These are phyloP conservation scores for Entelurus aequoreus DNA, from an alignment of 2,113 vertebrate species.

Conservation along the genomic window DNA sequence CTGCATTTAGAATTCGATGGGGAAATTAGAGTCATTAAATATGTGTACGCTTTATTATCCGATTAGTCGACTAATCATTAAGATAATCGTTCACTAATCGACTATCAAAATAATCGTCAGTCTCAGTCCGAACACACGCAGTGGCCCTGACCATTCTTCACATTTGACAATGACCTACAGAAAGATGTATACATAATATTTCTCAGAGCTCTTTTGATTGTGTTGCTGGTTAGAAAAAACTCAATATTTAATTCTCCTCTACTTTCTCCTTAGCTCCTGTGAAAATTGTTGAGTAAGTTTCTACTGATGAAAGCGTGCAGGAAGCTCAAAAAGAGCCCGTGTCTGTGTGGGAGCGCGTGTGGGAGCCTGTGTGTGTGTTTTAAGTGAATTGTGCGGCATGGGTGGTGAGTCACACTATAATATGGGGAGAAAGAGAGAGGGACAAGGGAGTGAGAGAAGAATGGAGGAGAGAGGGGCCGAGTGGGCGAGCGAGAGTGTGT, in stretches of 20 bases:
- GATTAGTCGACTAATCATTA: no score
- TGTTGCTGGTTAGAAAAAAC: neutral
- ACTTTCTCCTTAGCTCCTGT: conserved; percentile 5
- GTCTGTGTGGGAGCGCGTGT: conserved; percentile 17
- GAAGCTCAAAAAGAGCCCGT: neutral
- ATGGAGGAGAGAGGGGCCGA: conserved; percentile 11
- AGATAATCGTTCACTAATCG: no score
- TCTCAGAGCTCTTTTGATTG: neutral
- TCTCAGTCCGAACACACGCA: no score
- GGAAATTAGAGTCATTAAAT: no score
- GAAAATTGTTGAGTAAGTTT: conserved; percentile 21
- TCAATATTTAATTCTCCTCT: neutral
- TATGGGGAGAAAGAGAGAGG: conserved; percentile 19
- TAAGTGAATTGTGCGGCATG: conserved; percentile 38
- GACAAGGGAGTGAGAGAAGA: conserved; percentile 33
- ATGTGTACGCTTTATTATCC: no score
- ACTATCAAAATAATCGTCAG: no score
- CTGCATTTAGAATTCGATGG: no score
- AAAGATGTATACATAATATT: no score
- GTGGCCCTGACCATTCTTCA: no score
- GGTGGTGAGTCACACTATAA: conserved; percentile 52
- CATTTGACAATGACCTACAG: no score
- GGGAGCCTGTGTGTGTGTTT: conserved; percentile 27
- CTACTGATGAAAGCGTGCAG: conserved; percentile 33
- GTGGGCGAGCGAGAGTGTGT: conserved; percentile 17